A percentile compares a stretch with the other conserved stretches of the same genome.
Evolutionary conservation across 92 coral and sea anemone genomes (phyloP).

Genomic region (Phenganax subtilis): DNA sequence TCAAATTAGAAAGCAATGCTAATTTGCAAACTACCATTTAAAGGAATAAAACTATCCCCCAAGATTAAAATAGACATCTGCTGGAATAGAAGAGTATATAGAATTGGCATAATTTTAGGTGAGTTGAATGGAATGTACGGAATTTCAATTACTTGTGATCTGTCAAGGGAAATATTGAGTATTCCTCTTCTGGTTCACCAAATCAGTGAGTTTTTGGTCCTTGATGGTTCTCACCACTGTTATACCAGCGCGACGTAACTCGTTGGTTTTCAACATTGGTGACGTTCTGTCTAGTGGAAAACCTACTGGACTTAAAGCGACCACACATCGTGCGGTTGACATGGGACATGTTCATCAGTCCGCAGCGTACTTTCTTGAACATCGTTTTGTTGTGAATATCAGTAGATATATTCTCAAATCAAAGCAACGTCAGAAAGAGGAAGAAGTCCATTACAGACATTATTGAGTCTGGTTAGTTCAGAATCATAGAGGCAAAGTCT

Average conservation of each 20-base stretch:
- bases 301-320: slow-evolving; percentile 40
- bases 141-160: too few relatives aligned
- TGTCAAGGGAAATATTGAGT: too few relatives aligned
- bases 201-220: too few relatives aligned
- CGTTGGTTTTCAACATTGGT: slow-evolving; percentile 53
- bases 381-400: slow-evolving; percentile 50
- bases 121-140: too few relatives aligned
- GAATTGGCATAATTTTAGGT: too few relatives aligned
- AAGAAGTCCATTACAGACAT: slow-evolving; percentile 34
- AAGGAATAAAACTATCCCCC: too few relatives aligned
- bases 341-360: slow-evolving; percentile 44
- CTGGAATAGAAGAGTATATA: too few relatives aligned
- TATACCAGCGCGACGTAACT: slow-evolving; percentile 33
- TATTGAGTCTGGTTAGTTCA: slow-evolving; percentile 19
- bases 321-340: slow-evolving; percentile 53
- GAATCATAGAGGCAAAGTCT: slow-evolving; percentile 17
- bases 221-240: too few relatives aligned
- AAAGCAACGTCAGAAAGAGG: not conserved
- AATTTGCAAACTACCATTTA: too few relatives aligned
- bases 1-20: too few relatives aligned
- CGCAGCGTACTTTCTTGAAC: slow-evolving; percentile 53
- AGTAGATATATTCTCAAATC: slow-evolving; percentile 18
- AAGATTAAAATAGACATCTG: too few relatives aligned
- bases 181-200: too few relatives aligned
- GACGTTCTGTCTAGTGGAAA: slow-evolving; percentile 47